Evolutionary conservation across 1,140 invertebrate genomes (phyloP).

Genomic region (Lordiphosa mommai): DNA sequence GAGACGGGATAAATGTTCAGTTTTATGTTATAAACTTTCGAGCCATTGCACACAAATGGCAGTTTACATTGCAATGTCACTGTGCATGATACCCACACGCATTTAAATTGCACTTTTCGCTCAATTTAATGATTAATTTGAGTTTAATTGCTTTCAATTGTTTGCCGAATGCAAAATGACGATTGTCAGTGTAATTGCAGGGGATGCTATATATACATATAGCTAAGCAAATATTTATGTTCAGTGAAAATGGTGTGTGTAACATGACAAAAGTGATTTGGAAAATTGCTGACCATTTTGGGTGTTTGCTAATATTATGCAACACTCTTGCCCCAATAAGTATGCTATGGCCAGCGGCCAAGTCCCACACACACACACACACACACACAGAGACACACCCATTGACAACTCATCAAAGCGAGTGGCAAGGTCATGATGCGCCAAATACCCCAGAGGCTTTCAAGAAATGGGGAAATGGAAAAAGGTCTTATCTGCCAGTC

Average conservation of each 20-base stretch:
- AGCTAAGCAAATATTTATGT: conserved; percentile 22
- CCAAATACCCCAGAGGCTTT: conserved; percentile 61
- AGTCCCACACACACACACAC: conserved; percentile 21
- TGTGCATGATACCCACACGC: conserved; percentile 23
- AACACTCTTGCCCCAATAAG: conserved; percentile 68
- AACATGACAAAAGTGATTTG: conserved; percentile 20
- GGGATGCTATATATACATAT: conserved; percentile 15
- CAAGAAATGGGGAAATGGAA: conserved; percentile 51
- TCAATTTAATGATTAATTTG: conserved; percentile 44
- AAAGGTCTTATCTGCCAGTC: conserved; percentile 31
- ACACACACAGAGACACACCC: conserved; percentile 11
- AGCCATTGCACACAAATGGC: neutral
- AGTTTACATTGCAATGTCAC: conserved; percentile 17
- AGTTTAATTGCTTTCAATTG: conserved; percentile 69
- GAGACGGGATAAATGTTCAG: too few species aligned
- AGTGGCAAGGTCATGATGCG: conserved; percentile 68
- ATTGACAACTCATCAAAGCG: conserved; percentile 69
- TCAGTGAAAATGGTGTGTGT: conserved; percentile 33
- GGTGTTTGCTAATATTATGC: conserved; percentile 61
- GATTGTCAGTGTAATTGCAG: neutral
- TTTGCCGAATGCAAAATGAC: conserved; percentile 46
- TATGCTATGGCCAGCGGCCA: conserved; percentile 30
- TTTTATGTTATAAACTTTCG: too few species aligned
- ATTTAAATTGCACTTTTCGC: neutral
- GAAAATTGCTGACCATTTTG: conserved; percentile 46